Percentiles rank a stretch among this genome's conserved stretches.
Conservation (phyloP, 2,113 vertebrate species). For the Balaeniceps rex region DNA sequence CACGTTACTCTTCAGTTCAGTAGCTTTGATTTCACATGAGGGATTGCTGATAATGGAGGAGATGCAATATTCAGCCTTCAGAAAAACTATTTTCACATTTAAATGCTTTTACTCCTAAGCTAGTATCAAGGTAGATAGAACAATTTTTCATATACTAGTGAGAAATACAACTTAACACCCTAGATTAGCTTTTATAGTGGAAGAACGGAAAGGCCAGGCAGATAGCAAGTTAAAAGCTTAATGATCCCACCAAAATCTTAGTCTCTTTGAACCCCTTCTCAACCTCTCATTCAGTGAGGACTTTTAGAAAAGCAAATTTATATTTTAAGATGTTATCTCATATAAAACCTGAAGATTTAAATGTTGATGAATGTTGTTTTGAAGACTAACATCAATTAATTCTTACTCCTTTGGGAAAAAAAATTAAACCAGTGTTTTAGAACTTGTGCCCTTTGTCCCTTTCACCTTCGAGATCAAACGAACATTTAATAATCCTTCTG, state of each 20-base stretch:
- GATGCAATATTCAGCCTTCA: background rate
- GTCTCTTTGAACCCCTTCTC: background rate
- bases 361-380: background rate
- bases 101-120: background rate
- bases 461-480: background rate
- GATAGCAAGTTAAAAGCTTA: background rate
- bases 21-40: background rate
- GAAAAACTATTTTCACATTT: background rate
- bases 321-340: background rate
- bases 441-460: background rate
- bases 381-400: background rate
- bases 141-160: background rate
- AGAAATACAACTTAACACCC: background rate
- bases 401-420: background rate
- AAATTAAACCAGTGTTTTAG: background rate
- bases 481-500: background rate
- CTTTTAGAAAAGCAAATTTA: background rate
- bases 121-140: background rate
- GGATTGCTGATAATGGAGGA: background rate
- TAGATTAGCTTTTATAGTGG: background rate
- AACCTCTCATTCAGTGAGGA: background rate
- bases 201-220: background rate
- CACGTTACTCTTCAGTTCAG: rapidly evolving
- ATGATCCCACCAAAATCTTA: background rate
- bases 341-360: background rate